These are phyloP conservation scores for Gavialis gangeticus DNA, from an alignment of 2,113 vertebrate genomes.

Conservation along the genomic window DNA sequence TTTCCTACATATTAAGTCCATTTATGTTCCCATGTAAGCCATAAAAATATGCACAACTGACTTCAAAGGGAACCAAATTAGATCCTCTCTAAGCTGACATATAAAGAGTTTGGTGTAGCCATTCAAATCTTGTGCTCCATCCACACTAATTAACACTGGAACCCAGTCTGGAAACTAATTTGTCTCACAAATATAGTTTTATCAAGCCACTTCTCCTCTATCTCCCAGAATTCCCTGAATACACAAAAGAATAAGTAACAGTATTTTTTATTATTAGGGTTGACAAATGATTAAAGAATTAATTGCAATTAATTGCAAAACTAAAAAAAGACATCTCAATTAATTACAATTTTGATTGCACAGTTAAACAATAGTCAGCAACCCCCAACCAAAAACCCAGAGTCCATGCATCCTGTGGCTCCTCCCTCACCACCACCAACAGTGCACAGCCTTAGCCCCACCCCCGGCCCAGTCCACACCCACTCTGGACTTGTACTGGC, in stretches of 20 bases:
- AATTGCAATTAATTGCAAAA: no score
- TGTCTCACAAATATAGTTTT: background rate
- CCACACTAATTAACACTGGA: background rate
- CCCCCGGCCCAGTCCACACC: no score
- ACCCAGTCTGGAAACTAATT: background rate
- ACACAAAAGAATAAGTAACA: background rate
- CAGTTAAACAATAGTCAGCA: no score
- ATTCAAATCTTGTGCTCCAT: background rate
- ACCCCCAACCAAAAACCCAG: no score
- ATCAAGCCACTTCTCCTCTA: accelerated
- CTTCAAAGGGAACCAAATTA: background rate
- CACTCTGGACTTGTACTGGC: no score
- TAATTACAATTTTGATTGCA: no score
- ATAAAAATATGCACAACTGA: background rate
- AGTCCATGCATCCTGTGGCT: no score
- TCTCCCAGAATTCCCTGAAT: background rate
- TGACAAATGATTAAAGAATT: no score
- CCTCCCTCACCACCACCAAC: no score
- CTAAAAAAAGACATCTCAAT: no score
- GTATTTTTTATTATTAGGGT: background rate
- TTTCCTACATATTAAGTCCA: background rate
- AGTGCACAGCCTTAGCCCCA: no score
- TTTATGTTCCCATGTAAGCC: background rate
- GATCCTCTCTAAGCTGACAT: background rate
- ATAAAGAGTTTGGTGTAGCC: background rate